phyloP scores from a whole-genome alignment of 2,888 invertebrate genomes.

The Pteria penguin region DNA sequence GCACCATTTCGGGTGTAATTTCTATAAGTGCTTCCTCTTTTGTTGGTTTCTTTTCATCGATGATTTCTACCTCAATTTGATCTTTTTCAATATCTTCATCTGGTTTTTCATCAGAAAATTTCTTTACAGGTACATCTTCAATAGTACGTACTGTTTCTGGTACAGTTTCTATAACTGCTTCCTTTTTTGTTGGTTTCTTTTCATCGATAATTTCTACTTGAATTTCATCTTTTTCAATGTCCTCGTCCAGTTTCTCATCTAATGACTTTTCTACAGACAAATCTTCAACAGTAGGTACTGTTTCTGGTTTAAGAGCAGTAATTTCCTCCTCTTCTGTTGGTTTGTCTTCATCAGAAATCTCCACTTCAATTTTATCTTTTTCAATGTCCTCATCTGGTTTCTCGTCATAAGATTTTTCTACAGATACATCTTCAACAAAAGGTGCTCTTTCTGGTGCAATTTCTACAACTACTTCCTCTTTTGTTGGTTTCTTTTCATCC shows the following conservation, averaged over 20 bases:
- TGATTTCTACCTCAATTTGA: conserved; percentile 13
- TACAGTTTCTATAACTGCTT: conserved; percentile 15
- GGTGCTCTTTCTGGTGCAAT: no score
- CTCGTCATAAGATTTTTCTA: no score
- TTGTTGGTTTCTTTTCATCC: no score
- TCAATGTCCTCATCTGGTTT: no score
- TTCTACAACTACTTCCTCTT: no score
- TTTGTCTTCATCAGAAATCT: no score
- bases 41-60: conserved; percentile 12
- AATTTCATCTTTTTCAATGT: not conserved
- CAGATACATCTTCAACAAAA: no score
- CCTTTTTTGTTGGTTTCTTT: conserved; percentile 15
- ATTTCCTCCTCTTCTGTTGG: no score
- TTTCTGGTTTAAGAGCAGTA: not conserved
- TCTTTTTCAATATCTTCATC: conserved; percentile 16
- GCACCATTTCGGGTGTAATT: not conserved
- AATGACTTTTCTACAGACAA: no score
- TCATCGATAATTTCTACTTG: conserved; percentile 29
- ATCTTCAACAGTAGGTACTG: no score
- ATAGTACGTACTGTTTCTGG: conserved; percentile 6
- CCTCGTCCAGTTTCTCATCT: not conserved
- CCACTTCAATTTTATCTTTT: no score
- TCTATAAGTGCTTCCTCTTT: conserved; percentile 17
- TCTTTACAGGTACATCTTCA: conserved; percentile 20
- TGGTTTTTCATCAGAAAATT: conserved; percentile 17